Conservation (phyloP, 2,888 invertebrate genomes). For the Cordilura impudica region DNA sequence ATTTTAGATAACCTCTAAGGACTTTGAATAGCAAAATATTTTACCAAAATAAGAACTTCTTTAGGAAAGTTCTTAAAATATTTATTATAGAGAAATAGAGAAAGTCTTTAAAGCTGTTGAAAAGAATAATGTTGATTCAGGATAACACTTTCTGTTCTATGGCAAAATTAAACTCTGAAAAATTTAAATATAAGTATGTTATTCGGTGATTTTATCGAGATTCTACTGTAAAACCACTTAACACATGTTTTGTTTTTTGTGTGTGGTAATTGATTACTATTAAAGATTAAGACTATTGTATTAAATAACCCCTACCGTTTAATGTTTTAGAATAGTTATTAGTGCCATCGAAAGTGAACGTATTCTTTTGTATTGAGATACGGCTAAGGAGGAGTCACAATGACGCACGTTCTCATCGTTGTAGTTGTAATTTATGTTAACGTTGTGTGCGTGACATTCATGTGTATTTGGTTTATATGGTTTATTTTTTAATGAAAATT, state of each 20-base stretch:
- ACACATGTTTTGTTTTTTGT: background rate
- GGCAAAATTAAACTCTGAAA: too few species aligned
- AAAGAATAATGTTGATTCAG: too few species aligned
- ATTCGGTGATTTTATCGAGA: background rate
- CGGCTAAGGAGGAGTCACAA: background rate
- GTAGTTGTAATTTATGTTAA: constrained; percentile 29
- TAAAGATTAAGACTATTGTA: background rate
- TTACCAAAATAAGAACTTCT: too few species aligned
- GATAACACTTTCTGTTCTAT: too few species aligned
- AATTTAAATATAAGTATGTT: background rate
- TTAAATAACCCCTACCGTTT: background rate
- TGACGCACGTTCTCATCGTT: background rate
- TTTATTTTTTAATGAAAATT: constrained; percentile 47
- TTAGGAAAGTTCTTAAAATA: too few species aligned
- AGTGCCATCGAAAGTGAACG: background rate
- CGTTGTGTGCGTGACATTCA: constrained; percentile 38
- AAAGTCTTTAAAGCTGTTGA: too few species aligned
- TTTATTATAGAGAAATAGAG: too few species aligned
- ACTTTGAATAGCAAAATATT: too few species aligned
- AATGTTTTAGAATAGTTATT: background rate
- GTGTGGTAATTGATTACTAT: constrained; percentile 1
- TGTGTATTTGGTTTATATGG: background rate
- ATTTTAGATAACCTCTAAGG: too few species aligned
- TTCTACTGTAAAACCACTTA: background rate
- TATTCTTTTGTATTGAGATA: background rate